phyloP scores from a whole-genome alignment of 35 echinoderm and acorn worm species.

The Acanthaster planci region DNA sequence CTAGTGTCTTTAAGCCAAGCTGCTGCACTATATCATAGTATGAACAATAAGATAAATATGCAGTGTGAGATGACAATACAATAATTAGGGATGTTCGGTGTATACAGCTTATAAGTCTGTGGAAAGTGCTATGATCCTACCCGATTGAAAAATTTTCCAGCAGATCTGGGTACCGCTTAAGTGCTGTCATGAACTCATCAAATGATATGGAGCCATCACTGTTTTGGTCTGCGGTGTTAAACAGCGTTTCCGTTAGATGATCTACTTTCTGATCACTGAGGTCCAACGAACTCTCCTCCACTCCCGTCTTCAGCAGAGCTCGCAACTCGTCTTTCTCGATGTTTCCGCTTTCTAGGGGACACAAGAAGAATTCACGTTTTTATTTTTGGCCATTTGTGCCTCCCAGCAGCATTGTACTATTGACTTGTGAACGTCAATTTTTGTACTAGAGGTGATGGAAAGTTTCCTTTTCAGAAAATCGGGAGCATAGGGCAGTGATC shows the following conservation, averaged over 20 bases:
- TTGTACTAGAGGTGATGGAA: too few relatives aligned
- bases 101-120: not conserved
- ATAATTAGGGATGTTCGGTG: not conserved
- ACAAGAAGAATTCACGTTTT: not conserved
- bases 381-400: too few relatives aligned
- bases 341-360: slow-evolving; percentile 64
- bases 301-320: slow-evolving; percentile 69
- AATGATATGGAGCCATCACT: slow-evolving; percentile 81
- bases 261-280: slow-evolving; percentile 75
- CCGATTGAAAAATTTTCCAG: slow-evolving; percentile 94
- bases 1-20: slow-evolving; percentile 73
- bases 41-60: not conserved
- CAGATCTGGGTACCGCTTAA: slow-evolving; percentile 86
- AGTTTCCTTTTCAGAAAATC: too few relatives aligned
- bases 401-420: too few relatives aligned
- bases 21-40: slow-evolving; percentile 61
- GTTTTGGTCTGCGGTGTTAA: slow-evolving; percentile 85
- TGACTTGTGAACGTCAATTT: too few relatives aligned
- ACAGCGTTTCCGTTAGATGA: slow-evolving; percentile 74
- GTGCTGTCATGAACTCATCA: slow-evolving; percentile 79
- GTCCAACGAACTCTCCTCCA: slow-evolving; percentile 89
- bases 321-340: slow-evolving; percentile 78
- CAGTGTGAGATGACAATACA: not conserved
- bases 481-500: too few relatives aligned
- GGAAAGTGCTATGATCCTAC: slow-evolving; percentile 26